These are phyloP conservation scores for Liparis tanakae DNA, from an alignment of 2,797 vertebrate species.

Conservation along the genomic window DNA sequence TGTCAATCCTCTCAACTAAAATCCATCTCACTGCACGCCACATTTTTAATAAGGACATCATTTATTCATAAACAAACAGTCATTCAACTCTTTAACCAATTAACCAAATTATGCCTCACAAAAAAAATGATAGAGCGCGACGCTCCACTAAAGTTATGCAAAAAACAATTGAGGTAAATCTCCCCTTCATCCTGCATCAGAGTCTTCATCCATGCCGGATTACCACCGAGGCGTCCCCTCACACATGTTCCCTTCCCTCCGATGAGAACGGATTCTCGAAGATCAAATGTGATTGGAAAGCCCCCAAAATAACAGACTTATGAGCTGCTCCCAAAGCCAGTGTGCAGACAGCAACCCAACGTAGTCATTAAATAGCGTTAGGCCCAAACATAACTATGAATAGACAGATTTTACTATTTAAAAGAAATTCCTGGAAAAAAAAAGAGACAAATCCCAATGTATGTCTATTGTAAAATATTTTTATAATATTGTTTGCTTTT, in stretches of 20 bases:
- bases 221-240: constrained; percentile 36
- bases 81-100: not conserved
- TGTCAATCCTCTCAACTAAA: constrained; percentile 15
- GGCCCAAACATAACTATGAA: not conserved
- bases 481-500: too few relatives aligned
- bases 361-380: not conserved
- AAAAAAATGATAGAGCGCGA: constrained; percentile 12
- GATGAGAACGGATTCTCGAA: constrained; percentile 56
- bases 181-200: constrained; percentile 38
- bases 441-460: not conserved
- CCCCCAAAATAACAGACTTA: constrained; percentile 47
- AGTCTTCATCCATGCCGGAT: constrained; percentile 38
- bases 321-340: constrained; percentile 39
- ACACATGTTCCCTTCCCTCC: constrained; percentile 30
- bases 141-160: constrained; percentile 3
- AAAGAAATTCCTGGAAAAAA: not conserved
- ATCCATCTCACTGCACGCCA: constrained; percentile 15
- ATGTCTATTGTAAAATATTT: not conserved
- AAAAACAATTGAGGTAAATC: constrained; percentile 22
- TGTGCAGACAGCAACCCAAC: not conserved
- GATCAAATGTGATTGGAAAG: constrained; percentile 53
- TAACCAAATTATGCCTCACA: not conserved
- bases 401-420: not conserved
- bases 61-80: constrained; percentile 3
- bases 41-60: not conserved